Evolutionary conservation across 2,888 invertebrate species (phyloP), one percentile per base, ranked within the genome.

Genomic region (Papilio elwesi): DNA sequence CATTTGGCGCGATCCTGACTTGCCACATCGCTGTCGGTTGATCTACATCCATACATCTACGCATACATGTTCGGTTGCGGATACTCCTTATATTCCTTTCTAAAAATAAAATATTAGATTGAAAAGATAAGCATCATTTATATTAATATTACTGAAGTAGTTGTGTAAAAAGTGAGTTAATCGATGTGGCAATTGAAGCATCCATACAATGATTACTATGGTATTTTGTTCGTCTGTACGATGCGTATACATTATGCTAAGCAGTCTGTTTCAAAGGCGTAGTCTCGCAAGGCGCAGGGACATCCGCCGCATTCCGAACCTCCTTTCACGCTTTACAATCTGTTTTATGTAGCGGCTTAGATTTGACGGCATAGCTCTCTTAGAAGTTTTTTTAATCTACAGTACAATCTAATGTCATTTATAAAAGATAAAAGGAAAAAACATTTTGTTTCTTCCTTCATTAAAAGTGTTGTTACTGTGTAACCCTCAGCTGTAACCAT

Each of bases 251-350:
- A 68, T 43, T 72, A 72, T 64, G 68, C 36, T 69, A 65, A 69
- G 65, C 51, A 57, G 49, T 68, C 48, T 38, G 48, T 55, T 68
- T 59, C 59, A 52, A 69, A 73, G 73, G 68, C 68, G 64, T 53
- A 38, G 52, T 62, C 63, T 51, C 38, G 51, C 26, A 78, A 80
- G 80, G 78, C 77, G 79, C 82, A 80, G 82, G 81, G 81, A 83
- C 85, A 81, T 83, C 82, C 78, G 80, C 78, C 82, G 85, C 88
- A 90, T 90, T 88, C 90, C 90, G 79, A 84, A 77, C 78, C 80
- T 86, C 89, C 89, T 86, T 89, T 89, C 90, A 87, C 85, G 84
- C 83, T 68, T 36, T n/a, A 53, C 38, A 59, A 67, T 65, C 64
- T 62, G 70, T 70, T 65, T 57, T 65, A 47, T 70, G 36, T 65